These are phyloP conservation scores for Vanessa cardui DNA, from an alignment of 2,888 invertebrate genomes.

Conservation along the genomic window DNA sequence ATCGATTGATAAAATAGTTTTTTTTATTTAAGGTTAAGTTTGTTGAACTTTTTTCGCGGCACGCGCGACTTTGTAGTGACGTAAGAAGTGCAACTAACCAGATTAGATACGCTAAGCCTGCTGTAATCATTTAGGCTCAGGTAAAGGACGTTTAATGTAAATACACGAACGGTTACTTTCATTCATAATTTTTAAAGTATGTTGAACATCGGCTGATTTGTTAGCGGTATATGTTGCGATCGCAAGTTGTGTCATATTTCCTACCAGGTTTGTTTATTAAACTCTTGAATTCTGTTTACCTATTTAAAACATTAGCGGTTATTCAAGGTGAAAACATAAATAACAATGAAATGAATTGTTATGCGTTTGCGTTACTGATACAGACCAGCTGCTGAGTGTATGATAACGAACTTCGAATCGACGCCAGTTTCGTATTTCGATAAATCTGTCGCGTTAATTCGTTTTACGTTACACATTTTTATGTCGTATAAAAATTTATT, in stretches of 20 bases:
- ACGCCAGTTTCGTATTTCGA: slow-evolving; percentile 21
- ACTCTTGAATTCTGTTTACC: slow-evolving; percentile 4
- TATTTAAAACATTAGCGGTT: slow-evolving; percentile 21
- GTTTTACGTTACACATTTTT: neutral
- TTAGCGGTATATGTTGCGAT: slow-evolving; percentile 1
- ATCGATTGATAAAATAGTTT: slow-evolving; percentile 45
- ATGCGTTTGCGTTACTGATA: slow-evolving; percentile 28
- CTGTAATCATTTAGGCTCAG: slow-evolving; percentile 49
- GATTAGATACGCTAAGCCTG: slow-evolving; percentile 73
- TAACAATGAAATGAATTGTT: slow-evolving; percentile 34
- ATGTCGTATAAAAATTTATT: neutral
- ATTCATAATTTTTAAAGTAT: slow-evolving; percentile 45
- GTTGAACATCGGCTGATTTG: neutral
- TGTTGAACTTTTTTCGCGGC: slow-evolving; percentile 76
- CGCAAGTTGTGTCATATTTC: neutral
- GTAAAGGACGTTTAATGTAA: slow-evolving; percentile 56
- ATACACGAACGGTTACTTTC: slow-evolving; percentile 48
- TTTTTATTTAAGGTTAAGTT: slow-evolving; percentile 57
- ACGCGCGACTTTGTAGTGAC: slow-evolving; percentile 68
- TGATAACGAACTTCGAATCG: slow-evolving; percentile 17
- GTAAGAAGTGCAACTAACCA: slow-evolving; percentile 71
- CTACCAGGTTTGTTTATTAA: slow-evolving; percentile 4
- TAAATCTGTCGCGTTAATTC: slow-evolving; percentile 4
- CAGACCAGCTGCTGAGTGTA: slow-evolving; percentile 20
- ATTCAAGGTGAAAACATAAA: slow-evolving; percentile 33